A percentile compares a stretch with the other conserved stretches of the same genome.
Evolutionary conservation across 2,797 vertebrate species (phyloP).

Genomic region (Steatocranus sp.): DNA sequence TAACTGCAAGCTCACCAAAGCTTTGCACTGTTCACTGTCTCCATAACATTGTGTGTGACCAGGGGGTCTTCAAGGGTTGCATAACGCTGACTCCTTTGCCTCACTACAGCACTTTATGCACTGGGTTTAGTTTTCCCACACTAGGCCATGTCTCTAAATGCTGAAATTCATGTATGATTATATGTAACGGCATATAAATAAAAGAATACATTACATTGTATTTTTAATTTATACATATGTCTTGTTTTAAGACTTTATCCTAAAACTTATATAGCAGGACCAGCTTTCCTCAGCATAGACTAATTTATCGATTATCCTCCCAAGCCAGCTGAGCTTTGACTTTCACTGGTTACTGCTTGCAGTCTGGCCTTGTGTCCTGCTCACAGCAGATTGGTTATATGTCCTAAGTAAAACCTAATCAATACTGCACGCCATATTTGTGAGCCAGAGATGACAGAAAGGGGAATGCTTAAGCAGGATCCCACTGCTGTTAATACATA

Average conservation of each 20-base stretch:
- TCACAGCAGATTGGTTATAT: not conserved
- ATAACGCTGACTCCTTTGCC: not conserved
- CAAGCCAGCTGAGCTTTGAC: not conserved
- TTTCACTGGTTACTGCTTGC: not conserved
- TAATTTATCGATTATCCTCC: not conserved
- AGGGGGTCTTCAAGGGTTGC: not conserved
- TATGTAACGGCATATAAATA: not conserved
- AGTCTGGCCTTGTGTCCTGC: not conserved
- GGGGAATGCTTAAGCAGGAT: not conserved
- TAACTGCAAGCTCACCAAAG: not conserved
- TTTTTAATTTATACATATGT: not conserved
- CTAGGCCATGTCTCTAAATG: not conserved
- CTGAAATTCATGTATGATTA: not conserved
- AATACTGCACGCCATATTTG: not conserved
- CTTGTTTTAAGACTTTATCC: not conserved
- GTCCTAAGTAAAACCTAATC: not conserved
- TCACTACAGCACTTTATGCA: not conserved
- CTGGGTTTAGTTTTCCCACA: not conserved
- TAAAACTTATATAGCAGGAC: too few species aligned
- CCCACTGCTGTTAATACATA: accelerated
- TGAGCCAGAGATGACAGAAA: not conserved
- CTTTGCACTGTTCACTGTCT: not conserved
- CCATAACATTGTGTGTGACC: not conserved
- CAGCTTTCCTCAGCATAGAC: not conserved
- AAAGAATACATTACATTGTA: not conserved